Evolutionary conservation across 2,888 invertebrate species (phyloP).

Genomic region (Athetis lepigone): DNA sequence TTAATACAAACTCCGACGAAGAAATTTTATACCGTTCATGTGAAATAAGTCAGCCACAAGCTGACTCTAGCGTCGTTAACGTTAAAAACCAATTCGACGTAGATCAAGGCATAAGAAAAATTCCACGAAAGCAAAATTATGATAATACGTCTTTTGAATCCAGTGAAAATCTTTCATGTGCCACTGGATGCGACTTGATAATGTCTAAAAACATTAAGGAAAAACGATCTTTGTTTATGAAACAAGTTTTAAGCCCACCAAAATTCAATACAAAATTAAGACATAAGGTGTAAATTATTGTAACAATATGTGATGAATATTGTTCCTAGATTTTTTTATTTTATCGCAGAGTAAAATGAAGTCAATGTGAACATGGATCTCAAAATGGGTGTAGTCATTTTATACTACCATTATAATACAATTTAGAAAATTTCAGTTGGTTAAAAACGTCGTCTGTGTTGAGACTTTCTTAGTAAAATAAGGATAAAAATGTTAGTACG

Average conservation of each 20-base stretch:
- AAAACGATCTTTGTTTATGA: constrained; percentile 89
- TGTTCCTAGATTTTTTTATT: constrained; percentile 61
- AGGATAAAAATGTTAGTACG: constrained; percentile 10
- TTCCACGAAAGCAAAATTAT: constrained; percentile 65
- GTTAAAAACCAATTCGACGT: constrained; percentile 72
- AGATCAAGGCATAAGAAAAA: constrained; percentile 54
- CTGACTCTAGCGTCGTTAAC: constrained; percentile 73
- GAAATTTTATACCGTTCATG: constrained; percentile 84
- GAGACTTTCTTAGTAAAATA: constrained; percentile 27
- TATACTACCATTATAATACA: constrained; percentile 58
- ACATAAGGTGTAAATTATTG: constrained; percentile 76
- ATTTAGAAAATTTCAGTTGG: constrained; percentile 41
- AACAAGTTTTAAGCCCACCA: constrained; percentile 91
- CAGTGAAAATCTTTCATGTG: constrained; percentile 56
- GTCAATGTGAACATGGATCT: constrained; percentile 78
- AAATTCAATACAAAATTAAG: constrained; percentile 88
- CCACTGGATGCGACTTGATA: constrained; percentile 59
- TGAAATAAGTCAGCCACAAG: constrained; percentile 74
- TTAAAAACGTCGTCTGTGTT: constrained; percentile 37
- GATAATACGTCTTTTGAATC: constrained; percentile 58
- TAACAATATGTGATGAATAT: constrained; percentile 43
- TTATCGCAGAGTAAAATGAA: constrained; percentile 61
- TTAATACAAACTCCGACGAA: constrained; percentile 84
- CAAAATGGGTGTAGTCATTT: constrained; percentile 76
- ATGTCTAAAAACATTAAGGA: constrained; percentile 85